phyloP scores from a whole-genome alignment of 2,113 vertebrate species.

The Motacilla alba region DNA sequence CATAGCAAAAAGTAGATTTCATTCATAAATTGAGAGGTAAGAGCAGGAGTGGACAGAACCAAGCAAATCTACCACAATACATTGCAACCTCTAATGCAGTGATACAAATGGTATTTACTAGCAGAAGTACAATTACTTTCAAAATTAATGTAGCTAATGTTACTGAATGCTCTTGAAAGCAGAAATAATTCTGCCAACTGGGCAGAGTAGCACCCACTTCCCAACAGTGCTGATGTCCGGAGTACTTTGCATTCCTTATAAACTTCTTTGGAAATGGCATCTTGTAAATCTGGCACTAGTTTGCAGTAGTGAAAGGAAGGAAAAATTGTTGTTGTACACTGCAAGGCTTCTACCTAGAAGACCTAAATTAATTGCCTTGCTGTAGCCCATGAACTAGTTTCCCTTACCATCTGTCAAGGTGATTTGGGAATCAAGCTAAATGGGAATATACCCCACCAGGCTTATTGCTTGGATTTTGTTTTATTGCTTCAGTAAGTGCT shows the following conservation, averaged over 20 bases:
- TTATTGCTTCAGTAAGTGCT: neutral
- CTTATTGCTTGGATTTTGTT: neutral
- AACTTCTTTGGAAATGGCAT: neutral
- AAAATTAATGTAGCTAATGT: neutral
- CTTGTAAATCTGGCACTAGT: neutral
- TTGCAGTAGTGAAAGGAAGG: neutral
- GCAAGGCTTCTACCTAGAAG: neutral
- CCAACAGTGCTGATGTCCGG: neutral
- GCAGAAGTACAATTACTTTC: neutral
- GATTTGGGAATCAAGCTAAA: constrained; percentile 7
- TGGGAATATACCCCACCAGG: neutral
- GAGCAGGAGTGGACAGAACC: neutral
- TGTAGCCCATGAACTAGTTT: neutral
- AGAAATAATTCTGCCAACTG: neutral
- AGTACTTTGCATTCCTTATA: neutral
- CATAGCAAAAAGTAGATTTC: neutral
- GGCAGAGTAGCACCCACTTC: neutral
- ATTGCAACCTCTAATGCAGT: neutral
- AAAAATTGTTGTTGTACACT: neutral
- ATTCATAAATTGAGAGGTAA: neutral
- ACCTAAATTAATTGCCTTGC: constrained; percentile 2
- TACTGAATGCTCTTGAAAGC: neutral
- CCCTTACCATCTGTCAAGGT: neutral
- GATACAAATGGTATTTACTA: neutral
- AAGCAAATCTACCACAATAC: neutral